A percentile compares a stretch with the other conserved stretches of the same genome.
Conservation (phyloP, 2,797 vertebrate genomes). For the Sebastes diploproa region DNA sequence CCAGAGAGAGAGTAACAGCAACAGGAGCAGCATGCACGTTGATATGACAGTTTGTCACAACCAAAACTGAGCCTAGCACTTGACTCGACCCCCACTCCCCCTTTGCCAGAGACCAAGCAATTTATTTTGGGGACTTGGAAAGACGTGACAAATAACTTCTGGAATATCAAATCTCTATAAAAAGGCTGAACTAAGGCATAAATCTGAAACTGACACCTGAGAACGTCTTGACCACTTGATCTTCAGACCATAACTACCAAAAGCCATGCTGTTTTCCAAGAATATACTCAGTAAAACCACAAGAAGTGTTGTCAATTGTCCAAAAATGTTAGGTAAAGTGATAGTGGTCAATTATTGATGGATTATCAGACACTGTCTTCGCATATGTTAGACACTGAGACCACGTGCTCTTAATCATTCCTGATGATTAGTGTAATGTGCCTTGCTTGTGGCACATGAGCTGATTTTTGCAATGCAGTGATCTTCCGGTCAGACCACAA, state of each 20-base stretch:
- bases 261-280: constrained; percentile 67
- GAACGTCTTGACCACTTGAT: constrained; percentile 69
- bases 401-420: not conserved
- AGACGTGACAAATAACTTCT: constrained; percentile 86
- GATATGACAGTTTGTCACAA: constrained; percentile 82
- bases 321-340: constrained; percentile 6
- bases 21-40: constrained; percentile 68
- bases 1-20: constrained; percentile 67
- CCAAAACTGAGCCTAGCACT: constrained; percentile 75
- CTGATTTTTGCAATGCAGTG: not conserved
- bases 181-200: constrained; percentile 84
- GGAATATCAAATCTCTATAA: constrained; percentile 86
- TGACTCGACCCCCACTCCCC: constrained; percentile 57
- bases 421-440: not conserved
- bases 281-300: constrained; percentile 36
- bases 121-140: constrained; percentile 84
- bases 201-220: constrained; percentile 82
- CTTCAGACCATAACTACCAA: constrained; percentile 40
- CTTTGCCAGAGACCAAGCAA: constrained; percentile 76
- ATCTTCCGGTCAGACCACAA: not conserved
- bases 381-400: not conserved
- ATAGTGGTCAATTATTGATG: not conserved
- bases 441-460: not conserved
- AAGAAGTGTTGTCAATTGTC: constrained; percentile 37
- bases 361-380: not conserved